A percentile compares a stretch with the other conserved stretches of the same genome.
These are phyloP conservation scores for Hipposideros armiger DNA, from an alignment of 2,113 vertebrate genomes.

Conservation along the genomic window DNA sequence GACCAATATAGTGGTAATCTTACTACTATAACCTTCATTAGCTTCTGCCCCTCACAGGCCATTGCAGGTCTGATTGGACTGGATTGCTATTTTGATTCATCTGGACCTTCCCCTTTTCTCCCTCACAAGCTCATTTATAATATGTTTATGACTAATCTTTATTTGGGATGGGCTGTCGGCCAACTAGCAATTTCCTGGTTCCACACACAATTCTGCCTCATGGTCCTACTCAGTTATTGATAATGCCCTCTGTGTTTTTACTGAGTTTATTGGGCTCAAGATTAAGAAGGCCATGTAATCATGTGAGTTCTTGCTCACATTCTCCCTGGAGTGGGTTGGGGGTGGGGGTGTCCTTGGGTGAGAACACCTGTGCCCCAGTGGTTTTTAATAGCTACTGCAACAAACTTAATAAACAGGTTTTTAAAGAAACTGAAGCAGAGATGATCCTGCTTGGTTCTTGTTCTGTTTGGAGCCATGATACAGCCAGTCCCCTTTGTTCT, in stretches of 20 bases:
- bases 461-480: conserved; percentile 18
- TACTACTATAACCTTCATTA: neutral
- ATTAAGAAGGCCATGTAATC: neutral
- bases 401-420: neutral
- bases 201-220: neutral
- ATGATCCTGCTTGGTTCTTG: neutral
- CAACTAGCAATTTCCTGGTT: neutral
- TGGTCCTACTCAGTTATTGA: neutral
- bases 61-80: neutral
- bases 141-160: neutral
- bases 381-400: neutral
- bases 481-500: neutral
- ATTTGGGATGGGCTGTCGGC: neutral
- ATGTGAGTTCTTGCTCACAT: conserved; percentile 1
- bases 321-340: neutral
- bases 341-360: neutral
- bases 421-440: conserved; percentile 35
- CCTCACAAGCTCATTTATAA: neutral
- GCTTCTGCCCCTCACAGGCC: neutral
- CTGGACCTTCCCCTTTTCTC: neutral
- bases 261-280: conserved; percentile 1
- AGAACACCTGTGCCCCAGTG: neutral
- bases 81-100: conserved; percentile 17
- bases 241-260: neutral
- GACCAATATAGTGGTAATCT: neutral